phyloP scores from a whole-genome alignment of 2,113 vertebrate species.

The Gallinago media region DNA sequence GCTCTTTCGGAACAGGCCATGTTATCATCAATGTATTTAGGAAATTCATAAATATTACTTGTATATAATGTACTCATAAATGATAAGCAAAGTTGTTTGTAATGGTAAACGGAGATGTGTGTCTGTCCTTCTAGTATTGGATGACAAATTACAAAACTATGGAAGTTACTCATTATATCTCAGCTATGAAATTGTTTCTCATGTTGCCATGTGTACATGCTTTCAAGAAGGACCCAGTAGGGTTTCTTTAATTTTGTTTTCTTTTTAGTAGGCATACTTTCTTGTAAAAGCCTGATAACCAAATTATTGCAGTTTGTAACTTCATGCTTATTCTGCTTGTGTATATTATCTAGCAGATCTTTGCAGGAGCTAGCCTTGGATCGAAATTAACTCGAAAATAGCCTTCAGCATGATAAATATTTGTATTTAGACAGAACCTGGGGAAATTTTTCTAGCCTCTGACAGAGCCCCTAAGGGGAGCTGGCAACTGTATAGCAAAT shows the following conservation, averaged over 20 bases:
- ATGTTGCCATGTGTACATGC: fast-evolving
- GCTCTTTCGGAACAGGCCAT: not conserved
- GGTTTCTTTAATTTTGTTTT: not conserved
- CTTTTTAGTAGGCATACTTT: not conserved
- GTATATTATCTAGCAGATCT: not conserved
- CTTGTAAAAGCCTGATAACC: not conserved
- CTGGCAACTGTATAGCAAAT: constrained; percentile 3
- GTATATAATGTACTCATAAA: not conserved
- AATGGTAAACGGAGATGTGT: not conserved
- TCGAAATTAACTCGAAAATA: not conserved
- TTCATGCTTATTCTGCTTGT: not conserved
- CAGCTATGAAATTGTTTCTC: not conserved
- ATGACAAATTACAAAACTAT: not conserved
- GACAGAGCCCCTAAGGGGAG: not conserved
- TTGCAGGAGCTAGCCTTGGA: not conserved
- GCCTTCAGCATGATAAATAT: constrained; percentile 31
- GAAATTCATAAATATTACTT: not conserved
- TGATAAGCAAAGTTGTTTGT: not conserved
- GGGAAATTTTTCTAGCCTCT: not conserved
- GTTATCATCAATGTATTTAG: not conserved
- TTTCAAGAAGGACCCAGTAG: not conserved
- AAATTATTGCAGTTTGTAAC: not conserved
- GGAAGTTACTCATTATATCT: not conserved
- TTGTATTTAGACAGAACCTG: not conserved
- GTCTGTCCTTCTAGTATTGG: not conserved